Percentiles rank a stretch among this genome's conserved stretches.
These are phyloP conservation scores for Pampus argenteus DNA, from an alignment of 2,797 vertebrate species.

Conservation along the genomic window DNA sequence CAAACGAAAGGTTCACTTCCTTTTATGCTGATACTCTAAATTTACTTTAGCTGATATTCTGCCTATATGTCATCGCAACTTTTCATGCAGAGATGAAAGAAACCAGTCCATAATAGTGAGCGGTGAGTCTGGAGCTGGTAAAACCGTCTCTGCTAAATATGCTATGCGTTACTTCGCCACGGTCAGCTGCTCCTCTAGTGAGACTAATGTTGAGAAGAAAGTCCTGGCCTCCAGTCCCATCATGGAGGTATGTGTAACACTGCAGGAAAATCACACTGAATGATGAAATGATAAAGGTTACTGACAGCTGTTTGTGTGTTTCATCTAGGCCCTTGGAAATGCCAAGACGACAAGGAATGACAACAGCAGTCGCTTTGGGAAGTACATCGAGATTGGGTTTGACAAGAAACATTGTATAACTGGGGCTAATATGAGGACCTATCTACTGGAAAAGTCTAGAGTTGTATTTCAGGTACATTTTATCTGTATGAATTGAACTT, in stretches of 20 bases:
- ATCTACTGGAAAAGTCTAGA: constrained; percentile 97
- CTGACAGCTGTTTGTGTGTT: not conserved
- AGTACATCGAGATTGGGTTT: constrained; percentile 98
- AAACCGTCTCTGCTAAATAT: constrained; percentile 98
- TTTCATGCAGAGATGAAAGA: constrained; percentile 88
- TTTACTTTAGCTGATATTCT: constrained; percentile 3
- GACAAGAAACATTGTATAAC: constrained; percentile 91
- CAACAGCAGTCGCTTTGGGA: constrained; percentile 99
- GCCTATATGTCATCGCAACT: not conserved
- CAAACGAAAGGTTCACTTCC: not conserved
- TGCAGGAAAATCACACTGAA: not conserved
- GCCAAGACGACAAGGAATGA: constrained; percentile 98
- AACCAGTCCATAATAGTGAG: constrained; percentile 99
- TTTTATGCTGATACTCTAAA: not conserved
- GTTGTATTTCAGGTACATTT: constrained; percentile 97
- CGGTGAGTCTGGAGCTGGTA: constrained; percentile 98
- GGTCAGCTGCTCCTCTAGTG: constrained; percentile 91
- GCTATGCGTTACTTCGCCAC: constrained; percentile 98
- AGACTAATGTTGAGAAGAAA: constrained; percentile 92
- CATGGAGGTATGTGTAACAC: constrained; percentile 91
- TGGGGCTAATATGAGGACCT: constrained; percentile 98
- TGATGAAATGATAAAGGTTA: not conserved
- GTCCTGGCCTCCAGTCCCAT: constrained; percentile 97
- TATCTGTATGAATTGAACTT: not conserved
- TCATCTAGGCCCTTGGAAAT: constrained; percentile 93